Evolutionary conservation across 2,797 vertebrate genomes (phyloP), one percentile per base, ranked within the genome.

Genomic region (Rhinoraja longicauda): DNA sequence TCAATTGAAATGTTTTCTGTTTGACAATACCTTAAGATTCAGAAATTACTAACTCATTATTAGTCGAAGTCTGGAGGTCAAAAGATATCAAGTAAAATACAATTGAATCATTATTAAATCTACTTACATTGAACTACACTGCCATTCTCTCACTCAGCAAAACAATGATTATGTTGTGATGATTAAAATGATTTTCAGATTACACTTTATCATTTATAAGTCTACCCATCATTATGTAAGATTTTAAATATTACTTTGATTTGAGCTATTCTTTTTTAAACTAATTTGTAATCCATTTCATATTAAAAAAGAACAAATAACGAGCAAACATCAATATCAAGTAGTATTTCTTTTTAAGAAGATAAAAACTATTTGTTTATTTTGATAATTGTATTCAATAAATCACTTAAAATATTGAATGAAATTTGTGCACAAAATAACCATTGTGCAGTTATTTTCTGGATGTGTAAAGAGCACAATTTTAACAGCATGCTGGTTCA

Each of bases 41-140:
- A 84, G 81, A 84, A 84, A 84, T 76, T 76, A 76, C 73, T 29
- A 57, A 53, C 57, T 84, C 45, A 59, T 26, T 62, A 84, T 84
- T 84, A 84, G 59, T 84, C 26, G n/a, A 84, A 62, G 29, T 84
- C 53, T 62, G 4, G 57, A 59, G 29, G 53, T 84, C 57, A 84
- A 84, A 84, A 53, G 29, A 84, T 29, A 62, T 84, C 82, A 84
- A n/a, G 2, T 84, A 84, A 84, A 53, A 84, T 62, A 29, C 57
- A 26, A 84, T 12, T 59, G 10, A 84, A 59, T 84, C n/a, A n/a
- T 53, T 13, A 62, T 12, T 62, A 53, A 84, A 84, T 84, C 53
- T 53, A 59, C 57, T 81, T 13, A 62, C 12, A 84, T 84, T 62
- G 57, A 15, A 84, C 26, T 29, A 9, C 29, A 62, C 57, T 84